These are phyloP conservation scores for Oscheius sp. DNA, from an alignment of 2,888 invertebrate species.

Conservation along the genomic window DNA sequence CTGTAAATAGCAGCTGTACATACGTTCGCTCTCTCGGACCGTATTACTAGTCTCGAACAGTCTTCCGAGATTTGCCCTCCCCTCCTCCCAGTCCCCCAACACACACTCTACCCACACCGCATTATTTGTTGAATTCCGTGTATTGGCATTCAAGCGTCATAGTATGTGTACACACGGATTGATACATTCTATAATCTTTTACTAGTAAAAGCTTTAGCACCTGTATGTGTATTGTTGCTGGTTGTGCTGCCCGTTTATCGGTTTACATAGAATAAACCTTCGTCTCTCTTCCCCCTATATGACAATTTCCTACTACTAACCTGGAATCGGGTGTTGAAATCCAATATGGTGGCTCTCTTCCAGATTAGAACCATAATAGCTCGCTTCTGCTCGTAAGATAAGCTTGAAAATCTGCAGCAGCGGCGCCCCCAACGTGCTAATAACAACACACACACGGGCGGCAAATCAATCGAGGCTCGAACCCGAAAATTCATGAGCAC, in stretches of 20 bases:
- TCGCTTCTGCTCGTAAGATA: too few species aligned
- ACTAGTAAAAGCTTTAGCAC: conserved; percentile 25
- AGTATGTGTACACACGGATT: conserved; percentile 23
- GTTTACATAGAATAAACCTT: conserved; percentile 22
- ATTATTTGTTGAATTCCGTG: conserved; percentile 32
- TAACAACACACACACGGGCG: too few species aligned
- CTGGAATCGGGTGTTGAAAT: too few species aligned
- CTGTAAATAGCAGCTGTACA: conserved; percentile 35
- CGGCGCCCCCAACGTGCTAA: too few species aligned
- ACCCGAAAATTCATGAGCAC: too few species aligned
- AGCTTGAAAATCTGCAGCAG: too few species aligned
- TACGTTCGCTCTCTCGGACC: conserved; percentile 21
- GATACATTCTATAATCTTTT: conserved; percentile 1
- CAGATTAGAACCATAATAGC: too few species aligned
- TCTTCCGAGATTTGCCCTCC: conserved; percentile 26
- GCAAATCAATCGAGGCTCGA: too few species aligned
- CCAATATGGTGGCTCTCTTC: too few species aligned
- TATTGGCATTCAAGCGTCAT: conserved; percentile 27
- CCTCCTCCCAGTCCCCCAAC: background rate
- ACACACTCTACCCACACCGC: background rate
- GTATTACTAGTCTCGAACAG: conserved; percentile 19
- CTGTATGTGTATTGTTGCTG: background rate
- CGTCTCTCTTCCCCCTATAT: background rate
- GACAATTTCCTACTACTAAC: background rate
- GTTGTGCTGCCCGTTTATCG: conserved; percentile 15